Evolutionary conservation across 2,113 vertebrate species (phyloP).

Genomic region (Corythornis cristatus): DNA sequence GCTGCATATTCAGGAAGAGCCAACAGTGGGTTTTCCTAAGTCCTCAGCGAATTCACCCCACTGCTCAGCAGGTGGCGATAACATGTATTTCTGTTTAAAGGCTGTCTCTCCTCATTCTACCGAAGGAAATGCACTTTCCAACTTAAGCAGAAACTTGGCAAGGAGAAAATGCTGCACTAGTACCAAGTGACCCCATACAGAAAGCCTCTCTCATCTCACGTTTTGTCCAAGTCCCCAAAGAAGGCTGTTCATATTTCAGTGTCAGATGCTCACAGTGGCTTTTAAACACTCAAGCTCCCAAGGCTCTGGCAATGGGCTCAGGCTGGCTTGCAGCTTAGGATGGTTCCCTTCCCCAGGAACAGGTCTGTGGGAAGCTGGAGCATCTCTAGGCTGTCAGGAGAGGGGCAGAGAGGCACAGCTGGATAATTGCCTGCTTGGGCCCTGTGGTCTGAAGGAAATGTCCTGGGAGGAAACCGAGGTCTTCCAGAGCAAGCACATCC

Average conservation of each 20-base stretch:
- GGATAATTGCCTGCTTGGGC: neutral
- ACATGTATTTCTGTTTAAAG: conserved; percentile 54
- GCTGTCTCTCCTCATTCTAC: conserved; percentile 37
- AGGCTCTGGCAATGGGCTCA: neutral
- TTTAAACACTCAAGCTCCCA: neutral
- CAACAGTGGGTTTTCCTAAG: neutral
- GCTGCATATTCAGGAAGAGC: neutral
- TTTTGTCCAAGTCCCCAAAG: conserved; percentile 29
- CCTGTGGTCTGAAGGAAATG: neutral
- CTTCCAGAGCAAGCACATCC: neutral
- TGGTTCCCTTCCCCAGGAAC: neutral
- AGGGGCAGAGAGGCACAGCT: neutral
- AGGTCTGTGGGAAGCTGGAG: neutral
- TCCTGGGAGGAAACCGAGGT: neutral
- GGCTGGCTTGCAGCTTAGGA: neutral
- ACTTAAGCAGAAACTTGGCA: conserved; percentile 50
- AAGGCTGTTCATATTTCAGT: conserved; percentile 32
- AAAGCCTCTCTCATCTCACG: conserved; percentile 35
- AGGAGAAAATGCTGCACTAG: neutral
- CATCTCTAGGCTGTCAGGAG: neutral
- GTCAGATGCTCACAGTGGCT: neutral
- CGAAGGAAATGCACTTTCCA: conserved; percentile 37
- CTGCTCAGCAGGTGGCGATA: conserved; percentile 46
- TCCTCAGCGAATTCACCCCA: conserved; percentile 39
- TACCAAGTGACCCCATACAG: conserved; percentile 35